Percentiles rank a stretch among this genome's conserved stretches.
phyloP scores from a whole-genome alignment of 2,797 vertebrate genomes.

The Acestrorhynchus altus region DNA sequence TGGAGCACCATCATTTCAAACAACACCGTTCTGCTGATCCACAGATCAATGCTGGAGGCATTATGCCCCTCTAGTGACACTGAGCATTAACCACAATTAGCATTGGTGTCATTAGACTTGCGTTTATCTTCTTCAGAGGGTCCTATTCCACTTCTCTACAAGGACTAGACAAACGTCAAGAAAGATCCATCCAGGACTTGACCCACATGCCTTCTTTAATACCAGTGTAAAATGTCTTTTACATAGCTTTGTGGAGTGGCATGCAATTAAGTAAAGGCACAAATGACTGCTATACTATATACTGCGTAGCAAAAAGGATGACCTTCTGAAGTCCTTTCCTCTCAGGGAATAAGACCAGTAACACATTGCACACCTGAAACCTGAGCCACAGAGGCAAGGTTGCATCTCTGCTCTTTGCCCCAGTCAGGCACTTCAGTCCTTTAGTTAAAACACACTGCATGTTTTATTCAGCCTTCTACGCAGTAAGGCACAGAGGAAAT shows the following conservation, averaged over 20 bases:
- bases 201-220: not conserved
- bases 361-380: not conserved
- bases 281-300: slow-evolving; percentile 1
- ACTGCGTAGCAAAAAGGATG: not conserved
- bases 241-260: not conserved
- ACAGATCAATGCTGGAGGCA: no score
- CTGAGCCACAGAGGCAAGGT: not conserved
- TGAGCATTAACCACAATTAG: no score
- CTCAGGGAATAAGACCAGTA: not conserved
- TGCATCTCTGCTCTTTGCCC: not conserved
- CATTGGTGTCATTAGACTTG: no score
- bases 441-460: not conserved
- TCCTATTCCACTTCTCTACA: no score
- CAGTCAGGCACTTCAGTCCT: no score
- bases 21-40: no score
- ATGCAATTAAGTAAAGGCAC: slow-evolving; percentile 4
- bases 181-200: not conserved
- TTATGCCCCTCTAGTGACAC: no score
- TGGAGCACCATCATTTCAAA: no score
- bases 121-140: no score
- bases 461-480: slow-evolving; percentile 7
- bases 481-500: not conserved
- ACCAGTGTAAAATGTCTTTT: no score
- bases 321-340: not conserved
- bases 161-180: no score